These are phyloP conservation scores for Rapana venosa DNA, from an alignment of 2,888 invertebrate genomes.

Conservation along the genomic window DNA sequence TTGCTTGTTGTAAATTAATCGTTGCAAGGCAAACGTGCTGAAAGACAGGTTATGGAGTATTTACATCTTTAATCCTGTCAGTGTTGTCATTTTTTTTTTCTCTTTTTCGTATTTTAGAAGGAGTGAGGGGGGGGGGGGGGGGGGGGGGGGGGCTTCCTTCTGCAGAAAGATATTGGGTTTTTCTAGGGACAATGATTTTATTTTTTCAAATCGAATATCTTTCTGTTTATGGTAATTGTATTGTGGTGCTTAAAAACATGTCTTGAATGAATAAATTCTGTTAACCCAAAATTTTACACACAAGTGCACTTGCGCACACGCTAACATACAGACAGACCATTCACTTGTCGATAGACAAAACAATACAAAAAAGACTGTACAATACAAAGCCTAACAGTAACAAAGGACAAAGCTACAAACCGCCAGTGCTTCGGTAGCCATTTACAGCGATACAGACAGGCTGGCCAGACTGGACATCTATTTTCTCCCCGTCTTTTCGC, in stretches of 20 bases:
- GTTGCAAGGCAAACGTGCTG: too few species aligned
- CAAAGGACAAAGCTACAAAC: neutral
- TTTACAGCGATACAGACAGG: neutral
- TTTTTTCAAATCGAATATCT: too few species aligned
- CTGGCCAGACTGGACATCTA: neutral
- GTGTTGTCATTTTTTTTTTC: neutral
- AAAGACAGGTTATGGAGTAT: neutral
- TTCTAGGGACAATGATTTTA: too few species aligned
- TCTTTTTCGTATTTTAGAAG: too few species aligned
- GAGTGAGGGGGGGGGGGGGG: neutral
- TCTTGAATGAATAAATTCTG: too few species aligned
- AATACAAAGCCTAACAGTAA: neutral
- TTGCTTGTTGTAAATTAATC: too few species aligned
- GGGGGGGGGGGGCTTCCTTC: too few species aligned
- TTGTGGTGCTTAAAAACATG: too few species aligned
- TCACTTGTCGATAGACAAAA: neutral
- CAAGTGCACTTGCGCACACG: neutral
- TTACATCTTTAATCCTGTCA: neutral
- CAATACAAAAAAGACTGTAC: neutral
- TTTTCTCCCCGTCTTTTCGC: neutral
- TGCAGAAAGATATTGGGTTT: too few species aligned
- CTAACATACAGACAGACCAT: neutral
- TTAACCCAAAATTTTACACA: neutral
- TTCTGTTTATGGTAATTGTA: too few species aligned
- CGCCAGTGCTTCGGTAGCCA: neutral